A percentile compares a stretch with the other conserved stretches of the same genome.
Evolutionary conservation across 2,888 invertebrate genomes (phyloP).

Genomic region (Cosmia pyralina): DNA sequence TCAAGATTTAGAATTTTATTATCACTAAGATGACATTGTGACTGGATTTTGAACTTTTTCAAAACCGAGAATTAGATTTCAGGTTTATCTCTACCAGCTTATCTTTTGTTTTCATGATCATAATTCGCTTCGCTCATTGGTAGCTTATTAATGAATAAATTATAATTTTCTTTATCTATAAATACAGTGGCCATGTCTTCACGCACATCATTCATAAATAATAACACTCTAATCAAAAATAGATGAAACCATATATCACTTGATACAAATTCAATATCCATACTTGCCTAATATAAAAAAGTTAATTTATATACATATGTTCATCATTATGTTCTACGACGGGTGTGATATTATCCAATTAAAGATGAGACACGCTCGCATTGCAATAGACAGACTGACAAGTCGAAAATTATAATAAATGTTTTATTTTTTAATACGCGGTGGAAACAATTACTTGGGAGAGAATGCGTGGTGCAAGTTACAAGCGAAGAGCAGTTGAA

Average conservation of each 20-base stretch:
- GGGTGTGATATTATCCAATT: conserved; percentile 85
- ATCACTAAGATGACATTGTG: not conserved
- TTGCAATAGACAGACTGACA: conserved; percentile 88
- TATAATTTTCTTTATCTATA: conserved; percentile 1
- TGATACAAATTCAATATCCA: conserved; percentile 54
- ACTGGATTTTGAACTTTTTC: not conserved
- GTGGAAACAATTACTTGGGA: conserved; percentile 83
- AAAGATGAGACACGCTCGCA: conserved; percentile 88
- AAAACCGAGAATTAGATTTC: not conserved
- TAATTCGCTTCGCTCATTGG: not conserved
- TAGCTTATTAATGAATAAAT: not conserved
- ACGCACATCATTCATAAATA: conserved; percentile 54
- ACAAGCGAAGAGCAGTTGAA: conserved; percentile 51
- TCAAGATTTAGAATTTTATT: not conserved
- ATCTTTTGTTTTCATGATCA: not conserved
- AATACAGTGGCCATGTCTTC: not conserved
- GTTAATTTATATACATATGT: conserved; percentile 70
- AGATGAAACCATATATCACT: conserved; percentile 65
- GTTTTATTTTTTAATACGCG: conserved; percentile 82
- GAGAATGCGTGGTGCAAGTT: conserved; percentile 55
- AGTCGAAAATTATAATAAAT: conserved; percentile 88
- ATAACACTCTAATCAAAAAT: conserved; percentile 61
- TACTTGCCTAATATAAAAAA: conserved; percentile 57
- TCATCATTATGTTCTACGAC: conserved; percentile 68
- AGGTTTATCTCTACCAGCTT: not conserved